Evolutionary conservation across 2,888 invertebrate species (phyloP), one percentile per base, ranked within the genome.

Genomic region (Plagodis dolabraria): DNA sequence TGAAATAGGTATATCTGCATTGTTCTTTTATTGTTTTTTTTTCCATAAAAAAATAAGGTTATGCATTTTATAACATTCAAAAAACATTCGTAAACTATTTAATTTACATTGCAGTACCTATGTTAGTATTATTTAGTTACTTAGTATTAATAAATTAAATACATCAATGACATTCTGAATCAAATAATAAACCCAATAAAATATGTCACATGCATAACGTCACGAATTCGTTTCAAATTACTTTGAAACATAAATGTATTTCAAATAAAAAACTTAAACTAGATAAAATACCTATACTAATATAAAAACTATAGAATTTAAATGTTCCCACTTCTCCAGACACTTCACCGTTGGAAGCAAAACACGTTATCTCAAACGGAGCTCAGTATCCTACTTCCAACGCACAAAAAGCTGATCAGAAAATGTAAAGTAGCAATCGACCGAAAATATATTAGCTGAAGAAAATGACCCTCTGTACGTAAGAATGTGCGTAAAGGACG

Each of bases 361-460:
- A n/a, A 44, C n/a, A 53, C 46, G 52, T 48, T 56, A 60, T 56
- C 47, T 55, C 47, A 51, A 48, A 36, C 49, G 40, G 38, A 42
- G 44, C 22, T 40, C 53, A 52, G 56, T 60, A 53, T 60, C 53
- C 56, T 57, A 60, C 56, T 58, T 61, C 53, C 43, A 54, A 66
- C 53, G 56, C 49, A 57, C 47, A 49, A 60, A 63, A 65, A 65
- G 57, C 22, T 22, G 22, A 22, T 22, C 22, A 22, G 2, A 44
- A 53, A 58, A 52, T 58, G 56, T 57, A 54, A 57, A 59, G 43
- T 57, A 42, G 58, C 57, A 59, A 66, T 56, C 36, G 50, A 56
- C 47, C 38, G 43, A 53, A 56, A 47, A 56, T 63, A 56, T 51
- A 53, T 56, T 63, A 53, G 49, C 47, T 33, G 42, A 57, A 44